Conservation (phyloP, 2,888 invertebrate genomes). For the Leptopilina myrica region DNA sequence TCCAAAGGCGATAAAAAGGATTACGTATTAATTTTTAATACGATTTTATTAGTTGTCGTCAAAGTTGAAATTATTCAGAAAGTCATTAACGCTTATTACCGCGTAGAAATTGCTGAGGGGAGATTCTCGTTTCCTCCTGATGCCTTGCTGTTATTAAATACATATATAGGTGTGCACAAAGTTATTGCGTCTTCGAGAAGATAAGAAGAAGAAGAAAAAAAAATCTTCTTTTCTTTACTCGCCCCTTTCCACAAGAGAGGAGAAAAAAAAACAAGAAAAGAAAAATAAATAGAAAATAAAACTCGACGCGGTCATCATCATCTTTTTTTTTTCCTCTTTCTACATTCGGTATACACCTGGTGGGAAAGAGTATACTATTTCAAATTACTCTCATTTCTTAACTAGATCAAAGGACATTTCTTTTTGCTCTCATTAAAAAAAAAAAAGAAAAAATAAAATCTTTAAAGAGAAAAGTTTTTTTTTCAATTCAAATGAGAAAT, state of each 20-base stretch:
- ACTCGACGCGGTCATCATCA: not conserved
- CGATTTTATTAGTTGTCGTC: slow-evolving; percentile 5
- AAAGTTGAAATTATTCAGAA: slow-evolving; percentile 21
- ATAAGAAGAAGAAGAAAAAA: not conserved
- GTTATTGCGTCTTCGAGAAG: not conserved
- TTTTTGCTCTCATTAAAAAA: too few species aligned
- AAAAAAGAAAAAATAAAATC: too few species aligned
- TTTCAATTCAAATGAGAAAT: too few species aligned
- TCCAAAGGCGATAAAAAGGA: not conserved
- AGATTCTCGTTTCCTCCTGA: slow-evolving; percentile 16
- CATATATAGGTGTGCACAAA: too few species aligned
- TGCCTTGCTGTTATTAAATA: too few species aligned
- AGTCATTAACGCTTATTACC: slow-evolving; percentile 25
- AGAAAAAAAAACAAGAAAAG: not conserved
- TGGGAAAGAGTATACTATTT: too few species aligned
- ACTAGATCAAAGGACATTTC: too few species aligned
- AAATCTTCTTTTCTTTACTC: not conserved
- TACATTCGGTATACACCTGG: too few species aligned
- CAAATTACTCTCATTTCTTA: too few species aligned
- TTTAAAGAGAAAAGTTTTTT: too few species aligned
- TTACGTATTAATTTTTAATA: not conserved
- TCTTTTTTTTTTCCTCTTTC: too few species aligned
- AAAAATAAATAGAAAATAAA: not conserved
- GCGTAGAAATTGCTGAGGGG: slow-evolving; percentile 17
- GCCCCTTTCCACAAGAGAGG: too few species aligned